Conservation (phyloP, 2,888 invertebrate genomes). For the Pterostichus madidus region DNA sequence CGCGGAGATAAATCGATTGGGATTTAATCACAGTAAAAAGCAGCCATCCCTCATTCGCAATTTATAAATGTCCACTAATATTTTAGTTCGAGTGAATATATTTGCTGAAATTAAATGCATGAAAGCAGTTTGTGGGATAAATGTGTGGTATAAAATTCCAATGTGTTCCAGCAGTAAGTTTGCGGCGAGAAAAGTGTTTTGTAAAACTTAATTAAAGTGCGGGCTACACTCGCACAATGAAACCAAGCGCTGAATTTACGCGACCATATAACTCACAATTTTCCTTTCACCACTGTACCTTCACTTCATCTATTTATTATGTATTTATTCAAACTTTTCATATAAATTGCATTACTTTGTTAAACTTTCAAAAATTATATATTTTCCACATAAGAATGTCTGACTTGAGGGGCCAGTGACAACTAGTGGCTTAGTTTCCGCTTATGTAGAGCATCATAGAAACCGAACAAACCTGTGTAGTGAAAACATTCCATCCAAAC, state of each 20-base stretch:
- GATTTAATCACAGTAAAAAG: conserved; percentile 36
- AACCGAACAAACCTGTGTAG: too few species aligned
- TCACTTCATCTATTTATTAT: neutral
- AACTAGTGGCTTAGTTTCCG: too few species aligned
- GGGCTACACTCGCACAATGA: conserved; percentile 49
- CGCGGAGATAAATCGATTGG: conserved; percentile 15
- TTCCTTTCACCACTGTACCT: conserved; percentile 6
- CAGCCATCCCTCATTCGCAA: neutral
- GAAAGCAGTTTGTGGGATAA: conserved; percentile 30
- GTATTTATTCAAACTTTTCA: neutral
- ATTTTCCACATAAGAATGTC: too few species aligned
- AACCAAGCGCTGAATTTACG: conserved; percentile 15
- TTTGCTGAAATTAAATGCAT: conserved; percentile 35
- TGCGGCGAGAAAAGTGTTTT: conserved; percentile 46
- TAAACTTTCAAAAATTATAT: too few species aligned
- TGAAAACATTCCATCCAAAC: neutral
- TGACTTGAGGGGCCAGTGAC: too few species aligned
- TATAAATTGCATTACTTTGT: neutral
- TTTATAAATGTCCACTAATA: conserved; percentile 18
- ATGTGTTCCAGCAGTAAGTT: conserved; percentile 41
- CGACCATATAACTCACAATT: conserved; percentile 42
- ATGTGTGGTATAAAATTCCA: conserved; percentile 47
- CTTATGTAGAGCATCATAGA: too few species aligned
- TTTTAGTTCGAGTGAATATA: conserved; percentile 9
- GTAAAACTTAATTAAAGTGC: conserved; percentile 57